Base-by-base conservation (phyloP, 2,797 vertebrate species). In the Acanthurus tractus region DNA sequence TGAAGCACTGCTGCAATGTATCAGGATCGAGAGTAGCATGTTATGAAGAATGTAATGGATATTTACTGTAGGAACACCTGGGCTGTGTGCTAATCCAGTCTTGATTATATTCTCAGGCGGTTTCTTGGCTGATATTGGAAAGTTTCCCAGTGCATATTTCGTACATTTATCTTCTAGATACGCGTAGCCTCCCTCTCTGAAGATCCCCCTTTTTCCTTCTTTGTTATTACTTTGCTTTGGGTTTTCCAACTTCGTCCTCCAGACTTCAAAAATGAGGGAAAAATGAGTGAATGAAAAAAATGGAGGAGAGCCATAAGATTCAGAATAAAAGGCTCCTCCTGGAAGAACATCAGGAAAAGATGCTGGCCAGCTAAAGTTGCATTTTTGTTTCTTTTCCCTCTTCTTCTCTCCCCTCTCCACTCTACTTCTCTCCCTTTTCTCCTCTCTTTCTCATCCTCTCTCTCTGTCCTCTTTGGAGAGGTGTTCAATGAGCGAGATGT, bases 261-360 rank as follows among this genome's bases (percentile, higher is more conserved):
- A 42, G 38, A 20, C n/a, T 55, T 62, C 2, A 6, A 68, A 73
- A 59, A 58, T 22, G 12, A 63, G n/a, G 48, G 48, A 50, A 59
- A 59, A 53, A 15, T 15, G 8, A 56, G 6, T 14, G 20, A 23
- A 2, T 15, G 53, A 68, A 17, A n/a, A n/a, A 63, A 50, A 52
- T 15, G 6, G 22, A 62, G 14, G 23, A 44, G 20, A 63, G 76
- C 73, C 48, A 18, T 4, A 53, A 74, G 10, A 45, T 44, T 29
- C 45, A 48, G 11, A 65, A 63, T 74, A 42, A 78, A 76, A 78
- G 38, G 15, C 12, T 40, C 62, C 49, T 63, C 36, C 46, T 75
- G 73, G 29, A 34, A 34, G 70, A 79, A 73, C 70, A 54, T 73
- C 63, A 76, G 67, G 65, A 76, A 59, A 66, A 63, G 52, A 69